phyloP scores from a whole-genome alignment of 2,797 vertebrate species.

The Danio aesculapii region DNA sequence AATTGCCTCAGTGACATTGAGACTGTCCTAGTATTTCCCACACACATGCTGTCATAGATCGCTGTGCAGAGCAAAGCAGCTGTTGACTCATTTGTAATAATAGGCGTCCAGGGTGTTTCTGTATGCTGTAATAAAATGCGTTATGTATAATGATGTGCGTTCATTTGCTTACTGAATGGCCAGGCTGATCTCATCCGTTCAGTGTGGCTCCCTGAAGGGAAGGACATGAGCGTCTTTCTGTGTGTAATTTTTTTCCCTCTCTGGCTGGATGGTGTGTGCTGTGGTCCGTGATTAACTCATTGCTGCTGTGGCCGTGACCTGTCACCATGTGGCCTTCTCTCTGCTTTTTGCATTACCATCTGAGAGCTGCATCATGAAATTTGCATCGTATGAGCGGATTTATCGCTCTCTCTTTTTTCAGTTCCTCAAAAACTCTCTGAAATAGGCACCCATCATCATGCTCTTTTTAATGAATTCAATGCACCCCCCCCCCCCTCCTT shows the following conservation, averaged over 20 bases:
- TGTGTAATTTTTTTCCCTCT: background rate
- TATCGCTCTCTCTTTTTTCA: background rate
- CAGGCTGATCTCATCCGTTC: background rate
- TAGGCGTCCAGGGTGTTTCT: conserved; percentile 4
- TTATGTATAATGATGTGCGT: background rate
- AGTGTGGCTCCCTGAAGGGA: conserved; percentile 27
- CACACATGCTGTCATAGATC: conserved; percentile 34
- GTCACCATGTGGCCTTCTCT: conserved; percentile 21
- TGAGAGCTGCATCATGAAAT: conserved; percentile 18
- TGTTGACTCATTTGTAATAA: conserved; percentile 33
- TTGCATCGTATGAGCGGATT: background rate
- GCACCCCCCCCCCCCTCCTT: too few species aligned
- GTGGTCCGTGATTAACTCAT: conserved; percentile 39
- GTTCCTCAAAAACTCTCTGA: background rate
- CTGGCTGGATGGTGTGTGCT: conserved; percentile 15
- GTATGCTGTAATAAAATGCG: conserved; percentile 7
- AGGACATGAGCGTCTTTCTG: conserved; percentile 22
- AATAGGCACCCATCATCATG: background rate
- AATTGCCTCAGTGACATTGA: conserved; percentile 68
- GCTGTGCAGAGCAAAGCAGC: conserved; percentile 21
- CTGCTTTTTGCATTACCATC: conserved; percentile 29
- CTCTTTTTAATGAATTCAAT: background rate
- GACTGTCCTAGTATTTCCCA: conserved; percentile 60
- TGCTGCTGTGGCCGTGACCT: conserved; percentile 11
- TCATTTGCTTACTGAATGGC: conserved; percentile 8